A percentile compares a stretch with the other conserved stretches of the same genome.
Conservation (phyloP, 2,113 vertebrate species). For the Lasiurus cinereus region DNA sequence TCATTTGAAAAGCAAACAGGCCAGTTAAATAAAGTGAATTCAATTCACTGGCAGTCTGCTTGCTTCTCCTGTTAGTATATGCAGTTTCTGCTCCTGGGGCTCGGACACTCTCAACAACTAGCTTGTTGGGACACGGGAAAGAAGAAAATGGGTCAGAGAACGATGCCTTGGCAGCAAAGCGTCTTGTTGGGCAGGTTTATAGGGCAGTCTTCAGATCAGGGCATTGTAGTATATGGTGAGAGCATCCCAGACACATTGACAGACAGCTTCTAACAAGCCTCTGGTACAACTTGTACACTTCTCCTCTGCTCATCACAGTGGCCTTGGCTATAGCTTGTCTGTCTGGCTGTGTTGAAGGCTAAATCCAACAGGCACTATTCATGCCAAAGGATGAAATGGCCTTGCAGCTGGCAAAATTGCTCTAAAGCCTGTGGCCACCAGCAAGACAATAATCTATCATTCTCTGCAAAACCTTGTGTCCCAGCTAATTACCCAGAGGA, state of each 20-base stretch:
- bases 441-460: not conserved
- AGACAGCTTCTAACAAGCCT: slow-evolving; percentile 85
- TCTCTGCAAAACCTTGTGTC: not conserved
- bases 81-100: slow-evolving; percentile 86
- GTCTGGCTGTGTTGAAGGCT: slow-evolving; percentile 67
- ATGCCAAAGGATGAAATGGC: slow-evolving; percentile 37
- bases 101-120: slow-evolving; percentile 86
- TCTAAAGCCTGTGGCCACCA: not conserved
- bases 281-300: slow-evolving; percentile 82
- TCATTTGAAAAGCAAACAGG: slow-evolving; percentile 84
- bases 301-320: slow-evolving; percentile 78
- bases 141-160: slow-evolving; percentile 87
- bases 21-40: slow-evolving; percentile 86
- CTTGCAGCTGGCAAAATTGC: not conserved
- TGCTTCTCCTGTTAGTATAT: slow-evolving; percentile 84
- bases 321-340: slow-evolving; percentile 74
- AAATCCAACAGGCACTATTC: not conserved
- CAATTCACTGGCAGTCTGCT: slow-evolving; percentile 83
- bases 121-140: slow-evolving; percentile 86
- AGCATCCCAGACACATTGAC: slow-evolving; percentile 84
- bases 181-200: slow-evolving; percentile 87
- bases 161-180: slow-evolving; percentile 87
- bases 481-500: not conserved
- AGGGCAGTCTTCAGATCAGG: slow-evolving; percentile 83
- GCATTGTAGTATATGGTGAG: slow-evolving; percentile 83